phyloP scores from a whole-genome alignment of 2,113 vertebrate species.

The Stegastes partitus region DNA sequence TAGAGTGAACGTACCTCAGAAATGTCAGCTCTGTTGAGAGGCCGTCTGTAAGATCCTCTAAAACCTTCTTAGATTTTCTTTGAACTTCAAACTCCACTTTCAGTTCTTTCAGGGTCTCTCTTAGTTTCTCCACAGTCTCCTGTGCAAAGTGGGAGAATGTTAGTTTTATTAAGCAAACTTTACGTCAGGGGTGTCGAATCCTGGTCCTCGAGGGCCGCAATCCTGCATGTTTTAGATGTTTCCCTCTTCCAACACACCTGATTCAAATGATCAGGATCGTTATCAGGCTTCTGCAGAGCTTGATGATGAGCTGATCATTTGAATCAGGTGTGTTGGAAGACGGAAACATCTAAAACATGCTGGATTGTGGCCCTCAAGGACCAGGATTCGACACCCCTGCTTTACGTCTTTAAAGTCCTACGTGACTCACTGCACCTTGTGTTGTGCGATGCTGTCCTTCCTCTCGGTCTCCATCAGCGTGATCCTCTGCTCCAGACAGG shows the following conservation, averaged over 20 bases:
- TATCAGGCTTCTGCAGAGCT: too few species aligned
- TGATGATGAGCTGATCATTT: too few species aligned
- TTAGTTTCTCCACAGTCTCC: constrained; percentile 88
- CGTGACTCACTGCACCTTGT: constrained; percentile 83
- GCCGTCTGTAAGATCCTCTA: constrained; percentile 85
- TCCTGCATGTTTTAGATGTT: too few species aligned
- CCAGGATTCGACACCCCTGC: too few species aligned
- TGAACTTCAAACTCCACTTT: constrained; percentile 87
- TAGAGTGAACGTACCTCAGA: constrained; percentile 83
- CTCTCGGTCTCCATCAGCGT: constrained; percentile 86
- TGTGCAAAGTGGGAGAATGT: constrained; percentile 57
- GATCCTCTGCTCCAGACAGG: constrained; percentile 87
- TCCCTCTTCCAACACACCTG: too few species aligned
- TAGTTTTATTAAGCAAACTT: not conserved
- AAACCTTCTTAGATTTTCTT: constrained; percentile 85
- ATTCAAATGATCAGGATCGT: too few species aligned
- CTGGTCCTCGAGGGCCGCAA: too few species aligned
- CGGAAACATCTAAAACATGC: too few species aligned
- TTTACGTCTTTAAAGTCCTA: too few species aligned
- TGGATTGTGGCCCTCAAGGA: too few species aligned
- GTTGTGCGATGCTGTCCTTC: constrained; percentile 84
- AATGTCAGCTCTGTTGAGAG: constrained; percentile 87
- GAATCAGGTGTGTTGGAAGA: too few species aligned
- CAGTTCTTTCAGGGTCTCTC: constrained; percentile 86
- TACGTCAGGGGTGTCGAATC: too few species aligned